Conservation (phyloP, 2,113 vertebrate species). For the Psephotus haematonotus region DNA sequence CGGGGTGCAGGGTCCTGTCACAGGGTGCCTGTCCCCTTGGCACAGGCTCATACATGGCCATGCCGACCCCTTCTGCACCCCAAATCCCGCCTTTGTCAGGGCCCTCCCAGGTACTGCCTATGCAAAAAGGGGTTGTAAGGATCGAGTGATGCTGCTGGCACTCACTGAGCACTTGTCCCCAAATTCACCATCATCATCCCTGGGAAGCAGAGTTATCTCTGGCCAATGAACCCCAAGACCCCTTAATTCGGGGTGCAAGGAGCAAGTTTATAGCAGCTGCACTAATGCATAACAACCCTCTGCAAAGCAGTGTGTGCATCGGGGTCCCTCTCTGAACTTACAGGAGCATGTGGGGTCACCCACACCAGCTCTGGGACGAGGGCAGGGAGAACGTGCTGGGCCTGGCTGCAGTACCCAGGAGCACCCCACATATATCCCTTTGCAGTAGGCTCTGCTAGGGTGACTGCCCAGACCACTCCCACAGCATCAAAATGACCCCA, state of each 20-base stretch:
- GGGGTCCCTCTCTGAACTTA: fast-evolving
- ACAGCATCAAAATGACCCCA: background rate
- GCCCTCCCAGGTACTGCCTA: background rate
- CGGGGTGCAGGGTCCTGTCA: background rate
- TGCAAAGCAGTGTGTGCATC: fast-evolving
- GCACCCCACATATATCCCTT: background rate
- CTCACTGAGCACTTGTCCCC: background rate
- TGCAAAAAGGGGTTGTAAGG: fast-evolving
- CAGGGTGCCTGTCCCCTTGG: fast-evolving
- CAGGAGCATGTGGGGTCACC: background rate
- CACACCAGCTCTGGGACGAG: background rate
- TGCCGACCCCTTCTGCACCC: background rate
- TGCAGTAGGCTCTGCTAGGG: background rate
- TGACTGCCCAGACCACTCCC: background rate
- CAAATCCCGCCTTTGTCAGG: fast-evolving
- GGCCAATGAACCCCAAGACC: fast-evolving
- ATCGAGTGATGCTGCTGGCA: fast-evolving
- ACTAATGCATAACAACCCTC: fast-evolving
- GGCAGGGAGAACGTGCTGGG: fast-evolving
- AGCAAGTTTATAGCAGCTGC: background rate
- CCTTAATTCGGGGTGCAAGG: background rate
- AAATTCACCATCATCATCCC: background rate
- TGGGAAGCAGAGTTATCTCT: fast-evolving
- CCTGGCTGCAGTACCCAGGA: fast-evolving
- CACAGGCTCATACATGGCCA: fast-evolving